Evolutionary conservation across 1,140 invertebrate genomes (phyloP).

Genomic region (Heliothis virescens): DNA sequence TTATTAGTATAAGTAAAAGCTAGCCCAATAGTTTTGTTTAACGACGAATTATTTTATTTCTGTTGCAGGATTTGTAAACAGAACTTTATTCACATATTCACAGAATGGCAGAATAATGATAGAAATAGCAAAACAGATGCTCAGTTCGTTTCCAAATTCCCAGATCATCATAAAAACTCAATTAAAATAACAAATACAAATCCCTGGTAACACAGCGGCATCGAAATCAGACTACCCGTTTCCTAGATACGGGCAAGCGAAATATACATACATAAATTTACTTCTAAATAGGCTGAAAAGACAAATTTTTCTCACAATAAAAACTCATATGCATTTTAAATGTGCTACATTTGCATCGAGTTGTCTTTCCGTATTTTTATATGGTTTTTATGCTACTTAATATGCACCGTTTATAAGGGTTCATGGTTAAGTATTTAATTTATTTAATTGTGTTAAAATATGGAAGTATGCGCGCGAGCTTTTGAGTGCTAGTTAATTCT

Average conservation of each 20-base stretch:
- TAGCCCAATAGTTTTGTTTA: too few species aligned
- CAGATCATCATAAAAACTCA: background rate
- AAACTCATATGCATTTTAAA: conserved; percentile 43
- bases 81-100: too few species aligned
- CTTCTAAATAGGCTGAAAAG: conserved; percentile 38
- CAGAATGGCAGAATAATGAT: too few species aligned
- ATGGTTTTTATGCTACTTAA: conserved; percentile 44
- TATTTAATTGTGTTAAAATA: conserved; percentile 47
- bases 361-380: conserved; percentile 40
- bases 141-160: background rate
- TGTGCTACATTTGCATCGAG: conserved; percentile 40
- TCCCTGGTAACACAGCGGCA: background rate
- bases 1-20: too few species aligned
- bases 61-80: too few species aligned
- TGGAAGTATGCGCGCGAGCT: conserved; percentile 29
- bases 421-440: conserved; percentile 44
- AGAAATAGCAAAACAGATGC: too few species aligned
- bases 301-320: conserved; percentile 48
- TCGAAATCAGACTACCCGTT: conserved; percentile 14
- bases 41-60: too few species aligned
- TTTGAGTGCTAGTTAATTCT: conserved; percentile 32
- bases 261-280: conserved; percentile 36
- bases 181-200: conserved; percentile 6
- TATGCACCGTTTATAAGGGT: conserved; percentile 43
- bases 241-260: conserved; percentile 23